Evolutionary conservation across 2,113 vertebrate species (phyloP).

Genomic region (Archilochus colubris): DNA sequence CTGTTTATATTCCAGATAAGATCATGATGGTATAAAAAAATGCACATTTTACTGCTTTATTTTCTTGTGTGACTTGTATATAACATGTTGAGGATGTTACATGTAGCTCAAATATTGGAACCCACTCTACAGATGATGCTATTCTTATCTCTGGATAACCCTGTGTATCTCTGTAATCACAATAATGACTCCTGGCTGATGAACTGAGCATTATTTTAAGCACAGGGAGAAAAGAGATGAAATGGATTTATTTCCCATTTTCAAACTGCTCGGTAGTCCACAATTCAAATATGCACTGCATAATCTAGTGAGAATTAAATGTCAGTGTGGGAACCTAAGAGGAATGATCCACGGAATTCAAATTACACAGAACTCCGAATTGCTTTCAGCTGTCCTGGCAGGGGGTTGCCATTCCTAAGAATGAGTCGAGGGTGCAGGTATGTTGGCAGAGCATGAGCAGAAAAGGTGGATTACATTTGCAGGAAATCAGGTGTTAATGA

Average conservation of each 20-base stretch:
- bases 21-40: background rate
- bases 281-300: background rate
- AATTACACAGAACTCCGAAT: background rate
- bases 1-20: background rate
- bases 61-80: background rate
- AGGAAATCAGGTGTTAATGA: background rate
- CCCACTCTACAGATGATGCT: accelerated
- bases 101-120: background rate
- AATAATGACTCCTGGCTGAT: background rate
- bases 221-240: background rate
- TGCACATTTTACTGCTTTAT: background rate
- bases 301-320: background rate
- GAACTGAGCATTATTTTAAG: background rate
- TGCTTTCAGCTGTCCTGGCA: background rate
- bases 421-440: background rate
- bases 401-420: background rate
- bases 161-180: background rate
- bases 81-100: background rate
- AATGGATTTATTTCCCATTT: background rate
- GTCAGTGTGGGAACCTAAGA: background rate
- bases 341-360: background rate
- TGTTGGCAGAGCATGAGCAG: background rate
- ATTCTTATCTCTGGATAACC: background rate
- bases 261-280: background rate
- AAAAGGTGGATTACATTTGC: background rate